Conservation (phyloP, 2,797 vertebrate species). For the Adelosebastes latens region DNA sequence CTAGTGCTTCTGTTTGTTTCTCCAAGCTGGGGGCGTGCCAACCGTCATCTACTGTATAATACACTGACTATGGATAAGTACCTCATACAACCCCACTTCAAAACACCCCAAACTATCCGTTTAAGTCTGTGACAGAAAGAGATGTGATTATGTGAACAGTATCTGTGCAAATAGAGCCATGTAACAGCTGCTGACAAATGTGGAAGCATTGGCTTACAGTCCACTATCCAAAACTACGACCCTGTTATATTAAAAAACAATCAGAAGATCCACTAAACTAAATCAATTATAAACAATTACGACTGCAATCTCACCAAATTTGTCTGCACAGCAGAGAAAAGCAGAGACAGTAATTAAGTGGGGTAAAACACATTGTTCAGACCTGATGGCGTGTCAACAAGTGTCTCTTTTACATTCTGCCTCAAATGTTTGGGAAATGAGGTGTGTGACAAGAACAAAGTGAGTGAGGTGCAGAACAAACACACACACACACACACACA, state of each 20-base stretch:
- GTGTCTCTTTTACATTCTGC: conserved; percentile 40
- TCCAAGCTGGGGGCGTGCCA: no score
- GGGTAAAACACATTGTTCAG: conserved; percentile 52
- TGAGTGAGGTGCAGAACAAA: conserved; percentile 4
- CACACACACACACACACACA: not conserved
- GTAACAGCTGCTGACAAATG: not conserved
- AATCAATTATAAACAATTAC: conserved; percentile 59
- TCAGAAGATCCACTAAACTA: conserved; percentile 16
- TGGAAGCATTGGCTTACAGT: not conserved
- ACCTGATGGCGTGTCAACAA: conserved; percentile 55
- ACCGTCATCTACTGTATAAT: no score
- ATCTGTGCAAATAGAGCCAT: not conserved
- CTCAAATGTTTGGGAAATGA: conserved; percentile 49
- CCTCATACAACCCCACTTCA: no score
- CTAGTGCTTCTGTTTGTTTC: no score
- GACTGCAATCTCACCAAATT: conserved; percentile 15
- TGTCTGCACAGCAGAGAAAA: conserved; percentile 15
- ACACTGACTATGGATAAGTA: no score
- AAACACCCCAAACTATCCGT: no score
- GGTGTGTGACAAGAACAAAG: conserved; percentile 51
- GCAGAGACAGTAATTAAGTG: conserved; percentile 44
- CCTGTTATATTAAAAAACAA: conserved; percentile 30
- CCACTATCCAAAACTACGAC: not conserved
- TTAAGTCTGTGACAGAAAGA: not conserved
- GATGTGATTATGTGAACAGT: not conserved